Conservation (phyloP, 2,113 vertebrate species). For the Neogobius melanostomus region DNA sequence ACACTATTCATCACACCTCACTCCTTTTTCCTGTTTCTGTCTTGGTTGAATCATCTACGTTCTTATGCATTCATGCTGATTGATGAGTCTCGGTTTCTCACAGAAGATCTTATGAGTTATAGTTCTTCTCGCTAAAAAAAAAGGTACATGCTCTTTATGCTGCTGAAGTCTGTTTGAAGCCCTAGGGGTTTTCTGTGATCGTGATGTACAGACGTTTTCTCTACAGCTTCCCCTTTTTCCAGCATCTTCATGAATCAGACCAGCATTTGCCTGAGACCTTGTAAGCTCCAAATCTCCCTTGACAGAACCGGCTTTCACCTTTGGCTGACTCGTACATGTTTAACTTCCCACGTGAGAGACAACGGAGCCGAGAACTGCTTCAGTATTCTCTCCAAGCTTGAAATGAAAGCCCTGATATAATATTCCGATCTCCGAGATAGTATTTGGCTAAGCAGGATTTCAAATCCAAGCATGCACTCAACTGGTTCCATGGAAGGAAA, state of each 20-base stretch:
- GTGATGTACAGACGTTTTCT: slow-evolving; percentile 20
- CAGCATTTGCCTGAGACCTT: slow-evolving; percentile 52
- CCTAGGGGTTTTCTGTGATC: slow-evolving; percentile 22
- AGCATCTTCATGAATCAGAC: slow-evolving; percentile 58
- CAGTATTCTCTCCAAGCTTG: slow-evolving; percentile 18
- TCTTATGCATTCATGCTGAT: not conserved
- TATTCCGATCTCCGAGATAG: slow-evolving; percentile 15
- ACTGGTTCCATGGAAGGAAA: slow-evolving; percentile 29
- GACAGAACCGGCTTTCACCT: slow-evolving; percentile 63
- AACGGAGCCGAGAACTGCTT: slow-evolving; percentile 35
- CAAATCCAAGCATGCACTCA: not conserved
- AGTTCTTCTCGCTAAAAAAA: not conserved
- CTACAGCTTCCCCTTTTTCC: slow-evolving; percentile 6
- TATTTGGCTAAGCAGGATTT: not conserved
- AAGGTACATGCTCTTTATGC: not conserved
- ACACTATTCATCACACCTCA: not conserved
- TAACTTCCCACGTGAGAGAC: slow-evolving; percentile 58
- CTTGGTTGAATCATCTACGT: not conserved
- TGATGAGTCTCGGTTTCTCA: slow-evolving; percentile 3
- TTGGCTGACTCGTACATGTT: slow-evolving; percentile 66
- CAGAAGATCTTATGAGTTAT: not conserved
- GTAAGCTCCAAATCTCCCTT: slow-evolving; percentile 67
- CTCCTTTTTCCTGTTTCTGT: not conserved
- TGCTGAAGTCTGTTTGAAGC: slow-evolving; percentile 22
- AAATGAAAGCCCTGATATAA: slow-evolving; percentile 25